Evolutionary conservation across 2,888 invertebrate genomes (phyloP), one percentile per base, ranked within the genome.

Genomic region (Drosophila mimetica): DNA sequence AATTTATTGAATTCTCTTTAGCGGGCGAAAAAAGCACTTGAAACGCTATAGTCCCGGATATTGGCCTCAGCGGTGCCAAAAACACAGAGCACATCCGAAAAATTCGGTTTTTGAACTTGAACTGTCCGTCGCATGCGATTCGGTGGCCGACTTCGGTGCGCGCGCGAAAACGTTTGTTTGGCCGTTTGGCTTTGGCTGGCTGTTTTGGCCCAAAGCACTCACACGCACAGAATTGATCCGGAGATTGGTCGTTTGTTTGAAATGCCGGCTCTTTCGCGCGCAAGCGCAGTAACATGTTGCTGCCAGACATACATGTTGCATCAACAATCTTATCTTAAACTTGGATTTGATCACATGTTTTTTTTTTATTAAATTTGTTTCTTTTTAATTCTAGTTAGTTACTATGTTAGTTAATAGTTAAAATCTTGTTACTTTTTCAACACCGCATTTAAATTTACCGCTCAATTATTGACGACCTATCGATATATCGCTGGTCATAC

Each of bases 111-210:
- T 71, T 44, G 60, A 39, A 46, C 39, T 58, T 36, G 60, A 70
- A 59, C 59, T 59, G 28, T 53, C 71, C 44, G 65, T 32, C 55
- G 83, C 87, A 75, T 75, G 73, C 86, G 82, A 82, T 87, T 85
- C 79, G 88, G 81, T 82, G 73, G 88, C n/a, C n/a, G n/a, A n/a
- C n/a, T n/a, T n/a, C n/a, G n/a, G n/a, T n/a, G n/a, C 86, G 79
- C 83, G 86, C 86, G 71, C 66, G 69, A 73, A 82, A 54, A 44
- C 64, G 72, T 57, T 73, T 74, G 55, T 11, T 53, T 28, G 54
- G 11, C n/a, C n/a, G n/a, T 18, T 36, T 57, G 28, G 59, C 36
- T 51, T 30, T 44, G 13, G 28, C 22, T 34, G 32, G 61, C 41
- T 42, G 50, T 34, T 46, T 42, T 72, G 44, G 52, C 37, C 54